These are phyloP conservation scores for Dryobotodes eremita DNA, from an alignment of 2,888 invertebrate genomes.

Conservation along the genomic window DNA sequence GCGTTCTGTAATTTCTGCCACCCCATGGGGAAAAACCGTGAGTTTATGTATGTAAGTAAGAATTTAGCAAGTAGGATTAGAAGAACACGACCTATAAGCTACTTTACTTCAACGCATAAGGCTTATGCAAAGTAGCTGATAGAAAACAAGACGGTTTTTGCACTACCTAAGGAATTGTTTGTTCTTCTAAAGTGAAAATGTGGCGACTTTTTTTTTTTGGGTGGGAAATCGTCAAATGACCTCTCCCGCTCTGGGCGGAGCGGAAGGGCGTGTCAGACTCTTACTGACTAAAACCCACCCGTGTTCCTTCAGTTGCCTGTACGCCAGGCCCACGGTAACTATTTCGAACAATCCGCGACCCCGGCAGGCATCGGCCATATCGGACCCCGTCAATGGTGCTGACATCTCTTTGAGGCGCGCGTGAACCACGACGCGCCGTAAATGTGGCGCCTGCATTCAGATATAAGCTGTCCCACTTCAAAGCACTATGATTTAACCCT, in stretches of 20 bases:
- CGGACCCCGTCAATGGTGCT: too few species aligned
- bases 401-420: too few species aligned
- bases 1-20: not conserved
- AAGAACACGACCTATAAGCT: not conserved
- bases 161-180: conserved; percentile 7
- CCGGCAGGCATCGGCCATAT: too few species aligned
- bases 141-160: conserved; percentile 6
- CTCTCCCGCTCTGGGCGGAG: too few species aligned
- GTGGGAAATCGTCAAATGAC: too few species aligned
- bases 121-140: conserved; percentile 26
- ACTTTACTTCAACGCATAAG: conserved; percentile 2
- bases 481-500: conserved; percentile 29
- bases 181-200: conserved; percentile 23
- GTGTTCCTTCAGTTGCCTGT: too few species aligned
- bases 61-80: not conserved
- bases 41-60: not conserved
- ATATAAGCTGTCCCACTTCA: conserved; percentile 23
- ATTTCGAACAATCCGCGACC: too few species aligned
- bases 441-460: not conserved
- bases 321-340: too few species aligned
- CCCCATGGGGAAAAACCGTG: not conserved
- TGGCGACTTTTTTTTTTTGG: too few species aligned
- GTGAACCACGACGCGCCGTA: too few species aligned
- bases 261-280: too few species aligned
- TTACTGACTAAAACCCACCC: too few species aligned